Conservation (phyloP, 30 jellyfish, hydroid and myxozoan species). For the Hydra vulgaris region DNA sequence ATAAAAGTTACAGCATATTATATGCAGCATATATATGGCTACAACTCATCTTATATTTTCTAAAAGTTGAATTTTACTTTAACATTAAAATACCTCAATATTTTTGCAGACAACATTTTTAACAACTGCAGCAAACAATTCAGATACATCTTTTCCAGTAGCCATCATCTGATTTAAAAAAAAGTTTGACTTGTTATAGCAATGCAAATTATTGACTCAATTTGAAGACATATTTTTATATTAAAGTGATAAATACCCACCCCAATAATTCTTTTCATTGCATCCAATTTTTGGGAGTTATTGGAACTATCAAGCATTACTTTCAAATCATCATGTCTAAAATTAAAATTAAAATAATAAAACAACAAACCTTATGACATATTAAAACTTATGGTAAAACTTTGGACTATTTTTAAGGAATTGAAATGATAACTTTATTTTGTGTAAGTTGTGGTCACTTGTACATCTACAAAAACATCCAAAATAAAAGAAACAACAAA, state of each 20-base stretch:
- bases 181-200: too few relatives aligned
- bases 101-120: constrained; percentile 83
- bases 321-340: constrained; percentile 82
- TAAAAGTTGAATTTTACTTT: too few relatives aligned
- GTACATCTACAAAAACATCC: too few relatives aligned
- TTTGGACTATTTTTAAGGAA: too few relatives aligned
- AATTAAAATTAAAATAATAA: not conserved
- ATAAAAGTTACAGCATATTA: too few relatives aligned
- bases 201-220: not conserved
- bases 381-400: too few relatives aligned
- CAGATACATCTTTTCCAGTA: constrained; percentile 89
- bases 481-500: too few relatives aligned
- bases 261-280: constrained; percentile 87
- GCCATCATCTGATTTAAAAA: constrained; percentile 69
- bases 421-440: too few relatives aligned
- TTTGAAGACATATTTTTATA: not conserved
- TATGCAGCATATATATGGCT: too few relatives aligned
- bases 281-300: constrained; percentile 87
- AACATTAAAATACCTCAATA: constrained; percentile 52
- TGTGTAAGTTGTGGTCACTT: too few relatives aligned
- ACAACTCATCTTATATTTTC: too few relatives aligned
- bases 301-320: constrained; percentile 84
- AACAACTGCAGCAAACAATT: constrained; percentile 91
- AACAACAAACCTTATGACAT: too few relatives aligned
- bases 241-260: constrained; percentile 22